Evolutionary conservation across 2,113 vertebrate genomes (phyloP).

Genomic region (Vulpes ferrilata): DNA sequence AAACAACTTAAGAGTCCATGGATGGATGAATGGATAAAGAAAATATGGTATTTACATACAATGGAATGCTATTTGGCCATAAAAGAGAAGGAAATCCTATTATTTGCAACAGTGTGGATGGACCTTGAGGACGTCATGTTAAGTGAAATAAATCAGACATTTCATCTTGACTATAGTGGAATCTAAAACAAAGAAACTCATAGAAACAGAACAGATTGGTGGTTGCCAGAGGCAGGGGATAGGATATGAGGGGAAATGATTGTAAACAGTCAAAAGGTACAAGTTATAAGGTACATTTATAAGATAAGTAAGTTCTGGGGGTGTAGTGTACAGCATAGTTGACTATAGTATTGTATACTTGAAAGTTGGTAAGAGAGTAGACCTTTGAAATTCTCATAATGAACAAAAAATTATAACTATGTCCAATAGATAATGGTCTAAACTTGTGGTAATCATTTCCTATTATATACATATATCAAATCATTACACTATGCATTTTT

Average conservation of each 20-base stretch:
- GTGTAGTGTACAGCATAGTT: not conserved
- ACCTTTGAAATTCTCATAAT: not conserved
- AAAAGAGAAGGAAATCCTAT: not conserved
- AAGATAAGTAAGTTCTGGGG: not conserved
- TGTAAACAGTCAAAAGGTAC: not conserved
- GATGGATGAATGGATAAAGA: not conserved
- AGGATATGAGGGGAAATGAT: not conserved
- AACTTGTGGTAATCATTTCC: not conserved
- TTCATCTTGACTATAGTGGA: not conserved
- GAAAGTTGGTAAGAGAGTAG: not conserved
- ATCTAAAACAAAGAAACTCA: not conserved
- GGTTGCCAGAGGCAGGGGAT: not conserved
- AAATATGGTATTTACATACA: not conserved
- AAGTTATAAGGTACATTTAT: not conserved
- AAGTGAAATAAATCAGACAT: not conserved
- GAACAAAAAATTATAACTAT: not conserved
- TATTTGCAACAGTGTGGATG: not conserved
- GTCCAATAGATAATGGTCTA: not conserved
- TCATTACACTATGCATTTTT: not conserved
- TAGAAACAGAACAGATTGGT: not conserved
- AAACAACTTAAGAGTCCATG: not conserved
- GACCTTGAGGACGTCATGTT: not conserved
- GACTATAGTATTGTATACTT: not conserved
- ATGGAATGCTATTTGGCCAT: not conserved
- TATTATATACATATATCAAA: not conserved